Base-by-base conservation (phyloP, 2,113 vertebrate genomes). In the Nothoprocta perdicaria region DNA sequence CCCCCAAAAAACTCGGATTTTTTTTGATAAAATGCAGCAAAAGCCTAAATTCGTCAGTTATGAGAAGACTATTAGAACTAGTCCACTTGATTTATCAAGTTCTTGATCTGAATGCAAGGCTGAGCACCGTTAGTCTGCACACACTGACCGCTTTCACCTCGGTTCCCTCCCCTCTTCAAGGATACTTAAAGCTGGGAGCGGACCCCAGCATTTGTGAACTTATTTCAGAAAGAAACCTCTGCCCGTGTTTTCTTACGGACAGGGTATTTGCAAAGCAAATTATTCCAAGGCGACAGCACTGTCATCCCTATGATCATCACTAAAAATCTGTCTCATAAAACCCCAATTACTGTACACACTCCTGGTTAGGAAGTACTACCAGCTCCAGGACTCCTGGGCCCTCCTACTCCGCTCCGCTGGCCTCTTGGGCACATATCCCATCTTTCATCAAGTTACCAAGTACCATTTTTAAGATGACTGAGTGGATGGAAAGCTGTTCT, bases 1-100 rank as follows among this genome's bases (percentile, higher is more conserved):
- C 38, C 75, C 88, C 80, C 46, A 94, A 91, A 38, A 60, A 21
- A 87, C 10, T 52, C 33, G 26, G 14, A 62, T 61, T 84, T 81
- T 61, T 52, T 83, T 57, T 67, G 41, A 68, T 35, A 53, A 78
- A 93, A 72, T 55, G 43, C 1, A 6, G 14, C 43, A 33, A 57
- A 73, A 43, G 18, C 38, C 13, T 12, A 82, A 85, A 22, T 78
- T 73, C 48, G 50, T 19, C 50, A 68, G 72, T 55, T 63, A 53
- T 19, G 16, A 67, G 86, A 82, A 4, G 1, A 60, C 43, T 10
- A 61, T 22, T n/a, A 74, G 55, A 6, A 60, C 1, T 14, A 22
- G 33, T 21, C 77, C 26, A 17, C 7, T 14, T 48, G n/a, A n/a
- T 69, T 83, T 50, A 85, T 68, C 52, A 45, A 46, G 24, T 15